These are phyloP conservation scores for Drosophila stalkeri DNA, from an alignment of 2,888 invertebrate species.

Conservation along the genomic window DNA sequence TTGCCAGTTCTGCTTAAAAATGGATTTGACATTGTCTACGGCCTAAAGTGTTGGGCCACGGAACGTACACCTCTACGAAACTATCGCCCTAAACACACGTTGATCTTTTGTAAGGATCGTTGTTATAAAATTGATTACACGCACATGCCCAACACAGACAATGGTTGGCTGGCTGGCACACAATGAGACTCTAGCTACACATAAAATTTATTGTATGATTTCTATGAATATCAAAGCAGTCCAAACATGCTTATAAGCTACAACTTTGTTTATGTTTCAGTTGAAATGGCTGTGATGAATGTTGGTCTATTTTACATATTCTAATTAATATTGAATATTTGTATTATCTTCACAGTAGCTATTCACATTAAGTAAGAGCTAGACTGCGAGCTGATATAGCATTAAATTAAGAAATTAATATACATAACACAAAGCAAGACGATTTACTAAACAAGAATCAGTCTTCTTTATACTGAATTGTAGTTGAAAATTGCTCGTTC, in stretches of 20 bases:
- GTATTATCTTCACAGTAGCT: background rate
- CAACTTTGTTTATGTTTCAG: conserved; percentile 3
- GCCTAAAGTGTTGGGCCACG: conserved; percentile 71
- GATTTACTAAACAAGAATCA: background rate
- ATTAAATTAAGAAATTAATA: background rate
- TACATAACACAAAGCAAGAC: background rate
- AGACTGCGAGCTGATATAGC: too few species aligned
- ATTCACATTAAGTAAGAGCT: background rate
- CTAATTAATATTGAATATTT: background rate
- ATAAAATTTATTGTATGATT: conserved; percentile 68
- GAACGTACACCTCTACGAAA: conserved; percentile 25
- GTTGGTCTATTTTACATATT: background rate
- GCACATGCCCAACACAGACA: conserved; percentile 24
- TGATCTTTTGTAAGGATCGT: conserved; percentile 68
- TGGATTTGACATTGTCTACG: conserved; percentile 72
- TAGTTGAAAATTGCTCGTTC: too few species aligned
- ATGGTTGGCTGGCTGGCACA: conserved; percentile 10
- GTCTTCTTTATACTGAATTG: background rate
- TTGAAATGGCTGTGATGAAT: background rate
- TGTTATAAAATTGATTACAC: conserved; percentile 73
- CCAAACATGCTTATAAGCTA: conserved; percentile 6
- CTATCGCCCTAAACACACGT: conserved; percentile 74
- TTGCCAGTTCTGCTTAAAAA: conserved; percentile 67
- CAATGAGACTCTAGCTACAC: conserved; percentile 30
- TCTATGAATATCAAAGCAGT: conserved; percentile 61